Percentiles rank a stretch among this genome's conserved stretches.
Evolutionary conservation across 2,888 invertebrate species (phyloP).

Genomic region (Eueremaeus valkanovi): DNA sequence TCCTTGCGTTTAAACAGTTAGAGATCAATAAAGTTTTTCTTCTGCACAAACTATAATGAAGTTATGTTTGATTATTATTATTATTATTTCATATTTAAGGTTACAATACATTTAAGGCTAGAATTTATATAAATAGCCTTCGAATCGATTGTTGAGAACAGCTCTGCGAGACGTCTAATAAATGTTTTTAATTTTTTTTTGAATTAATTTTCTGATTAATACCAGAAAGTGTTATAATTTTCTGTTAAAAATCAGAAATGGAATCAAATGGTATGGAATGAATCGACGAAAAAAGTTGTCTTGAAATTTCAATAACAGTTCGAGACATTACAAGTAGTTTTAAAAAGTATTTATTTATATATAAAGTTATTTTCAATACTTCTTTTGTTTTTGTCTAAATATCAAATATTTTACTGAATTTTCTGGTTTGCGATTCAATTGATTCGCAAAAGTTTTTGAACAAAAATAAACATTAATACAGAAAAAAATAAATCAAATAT

Average conservation of each 20-base stretch:
- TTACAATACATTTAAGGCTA: background rate
- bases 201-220: background rate
- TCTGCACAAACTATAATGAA: background rate
- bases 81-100: background rate
- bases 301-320: slow-evolving; percentile 5
- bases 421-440: too few relatives aligned
- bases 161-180: background rate
- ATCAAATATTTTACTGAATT: too few relatives aligned
- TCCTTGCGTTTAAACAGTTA: background rate
- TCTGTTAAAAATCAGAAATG: background rate
- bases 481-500: too few relatives aligned
- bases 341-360: too few relatives aligned
- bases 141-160: background rate
- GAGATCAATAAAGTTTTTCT: background rate
- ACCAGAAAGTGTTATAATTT: background rate
- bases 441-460: too few relatives aligned
- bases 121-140: background rate
- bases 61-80: background rate
- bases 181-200: background rate
- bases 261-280: background rate
- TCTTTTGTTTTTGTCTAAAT: too few relatives aligned
- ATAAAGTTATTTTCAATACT: too few relatives aligned
- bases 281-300: background rate
- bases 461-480: too few relatives aligned
- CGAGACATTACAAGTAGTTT: too few relatives aligned